phyloP scores from a whole-genome alignment of 1,140 invertebrate genomes.

The Polypedilum pembai region DNA sequence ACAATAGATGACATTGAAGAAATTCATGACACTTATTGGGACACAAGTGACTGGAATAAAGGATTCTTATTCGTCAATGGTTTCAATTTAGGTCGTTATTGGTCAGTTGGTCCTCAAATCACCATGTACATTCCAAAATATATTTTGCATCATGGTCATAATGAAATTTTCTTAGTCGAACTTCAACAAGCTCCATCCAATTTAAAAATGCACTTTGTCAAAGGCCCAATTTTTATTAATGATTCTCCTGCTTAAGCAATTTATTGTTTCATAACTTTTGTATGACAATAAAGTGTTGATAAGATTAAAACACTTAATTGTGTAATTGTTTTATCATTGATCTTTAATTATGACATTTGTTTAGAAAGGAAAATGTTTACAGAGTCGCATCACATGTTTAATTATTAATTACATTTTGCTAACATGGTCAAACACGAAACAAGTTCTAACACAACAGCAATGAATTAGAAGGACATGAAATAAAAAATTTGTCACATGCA shows the following conservation, averaged over 20 bases:
- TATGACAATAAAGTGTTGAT: no score
- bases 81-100: slow-evolving; percentile 55
- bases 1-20: background rate
- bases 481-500: no score
- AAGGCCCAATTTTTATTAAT: slow-evolving; percentile 31
- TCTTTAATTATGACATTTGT: no score
- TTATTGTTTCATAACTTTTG: no score
- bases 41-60: slow-evolving; percentile 55
- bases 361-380: no score
- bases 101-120: slow-evolving; percentile 55
- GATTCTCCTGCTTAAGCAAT: background rate
- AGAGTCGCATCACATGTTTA: no score
- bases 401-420: no score
- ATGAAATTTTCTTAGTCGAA: slow-evolving; percentile 30
- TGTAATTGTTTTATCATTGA: no score
- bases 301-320: no score
- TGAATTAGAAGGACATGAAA: no score
- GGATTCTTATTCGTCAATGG: slow-evolving; percentile 52
- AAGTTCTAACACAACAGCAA: no score
- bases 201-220: slow-evolving; percentile 31
- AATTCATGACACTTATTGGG: slow-evolving; percentile 52
- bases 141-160: slow-evolving; percentile 2
- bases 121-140: slow-evolving; percentile 51
- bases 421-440: no score
- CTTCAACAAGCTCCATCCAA: slow-evolving; percentile 1